phyloP scores from a whole-genome alignment of 2,888 invertebrate genomes.

The Folsomia candida region DNA sequence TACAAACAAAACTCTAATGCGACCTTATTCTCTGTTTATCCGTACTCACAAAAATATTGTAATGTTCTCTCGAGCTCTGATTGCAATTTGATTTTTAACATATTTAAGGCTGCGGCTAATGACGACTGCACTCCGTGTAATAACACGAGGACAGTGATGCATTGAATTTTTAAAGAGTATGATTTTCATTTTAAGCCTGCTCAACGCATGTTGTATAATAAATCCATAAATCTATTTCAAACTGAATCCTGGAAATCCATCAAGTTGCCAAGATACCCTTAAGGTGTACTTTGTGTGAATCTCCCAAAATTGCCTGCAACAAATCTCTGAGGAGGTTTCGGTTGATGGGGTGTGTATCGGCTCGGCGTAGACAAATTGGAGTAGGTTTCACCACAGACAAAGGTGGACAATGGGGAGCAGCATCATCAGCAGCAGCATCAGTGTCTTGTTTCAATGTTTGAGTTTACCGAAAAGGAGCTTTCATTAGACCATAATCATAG shows the following conservation, averaged over 20 bases:
- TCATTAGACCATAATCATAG: neutral
- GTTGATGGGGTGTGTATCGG: neutral
- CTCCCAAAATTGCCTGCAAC: too few relatives aligned
- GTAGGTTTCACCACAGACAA: neutral
- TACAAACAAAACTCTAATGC: neutral
- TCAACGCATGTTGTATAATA: too few relatives aligned
- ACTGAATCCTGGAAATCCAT: neutral
- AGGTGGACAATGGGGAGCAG: neutral
- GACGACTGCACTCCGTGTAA: too few relatives aligned
- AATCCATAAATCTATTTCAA: neutral
- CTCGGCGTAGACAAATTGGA: neutral
- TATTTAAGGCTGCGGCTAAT: too few relatives aligned
- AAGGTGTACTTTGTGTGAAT: too few relatives aligned
- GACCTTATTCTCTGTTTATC: neutral
- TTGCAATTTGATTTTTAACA: neutral
- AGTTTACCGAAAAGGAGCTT: conserved; percentile 3
- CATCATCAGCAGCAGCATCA: too few relatives aligned
- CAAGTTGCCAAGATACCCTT: neutral
- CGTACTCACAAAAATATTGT: neutral
- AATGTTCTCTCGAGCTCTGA: neutral
- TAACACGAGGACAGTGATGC: too few relatives aligned
- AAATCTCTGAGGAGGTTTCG: neutral
- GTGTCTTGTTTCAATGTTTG: neutral
- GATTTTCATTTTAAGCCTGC: too few relatives aligned
- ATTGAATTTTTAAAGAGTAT: too few relatives aligned